A percentile compares a stretch with the other conserved stretches of the same genome.
Conservation (phyloP, 2,888 invertebrate species). For the Trichopria drosophilae region DNA sequence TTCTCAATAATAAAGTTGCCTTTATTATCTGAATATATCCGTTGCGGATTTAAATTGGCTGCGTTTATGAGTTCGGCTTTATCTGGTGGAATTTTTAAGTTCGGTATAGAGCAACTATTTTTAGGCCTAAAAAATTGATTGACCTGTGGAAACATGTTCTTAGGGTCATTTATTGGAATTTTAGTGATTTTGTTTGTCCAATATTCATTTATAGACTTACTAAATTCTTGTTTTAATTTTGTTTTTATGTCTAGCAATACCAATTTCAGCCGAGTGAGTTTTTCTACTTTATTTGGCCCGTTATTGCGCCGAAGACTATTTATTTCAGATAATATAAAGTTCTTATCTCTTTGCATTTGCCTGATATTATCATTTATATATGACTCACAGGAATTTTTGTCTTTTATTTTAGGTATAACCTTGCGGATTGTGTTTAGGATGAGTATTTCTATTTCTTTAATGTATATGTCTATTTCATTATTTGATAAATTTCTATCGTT, state of each 20-base stretch:
- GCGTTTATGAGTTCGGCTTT: not conserved
- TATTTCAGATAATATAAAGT: constrained; percentile 2
- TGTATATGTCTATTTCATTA: constrained; percentile 2
- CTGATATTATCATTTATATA: constrained; percentile 14
- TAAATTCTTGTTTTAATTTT: constrained; percentile 10
- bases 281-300: not conserved
- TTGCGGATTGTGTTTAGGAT: constrained; percentile 2
- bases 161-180: not conserved
- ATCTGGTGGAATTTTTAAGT: constrained; percentile 1
- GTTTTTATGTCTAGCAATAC: not conserved
- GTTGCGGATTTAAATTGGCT: constrained; percentile 2
- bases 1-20: constrained; percentile 10
- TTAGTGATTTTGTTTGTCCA: constrained; percentile 6
- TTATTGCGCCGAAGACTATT: constrained; percentile 1
- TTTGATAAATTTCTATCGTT: constrained; percentile 9
- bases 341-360: constrained; percentile 15
- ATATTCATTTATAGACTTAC: constrained; percentile 6
- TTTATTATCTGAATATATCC: not conserved
- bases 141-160: constrained; percentile 16
- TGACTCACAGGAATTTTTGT: constrained; percentile 1
- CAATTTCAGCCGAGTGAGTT: not conserved
- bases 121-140: constrained; percentile 20
- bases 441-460: not conserved
- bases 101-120: not conserved
- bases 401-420: constrained; percentile 8